Evolutionary conservation across 2,797 vertebrate genomes (phyloP).

Genomic region (Scolopax bukidnonensis): DNA sequence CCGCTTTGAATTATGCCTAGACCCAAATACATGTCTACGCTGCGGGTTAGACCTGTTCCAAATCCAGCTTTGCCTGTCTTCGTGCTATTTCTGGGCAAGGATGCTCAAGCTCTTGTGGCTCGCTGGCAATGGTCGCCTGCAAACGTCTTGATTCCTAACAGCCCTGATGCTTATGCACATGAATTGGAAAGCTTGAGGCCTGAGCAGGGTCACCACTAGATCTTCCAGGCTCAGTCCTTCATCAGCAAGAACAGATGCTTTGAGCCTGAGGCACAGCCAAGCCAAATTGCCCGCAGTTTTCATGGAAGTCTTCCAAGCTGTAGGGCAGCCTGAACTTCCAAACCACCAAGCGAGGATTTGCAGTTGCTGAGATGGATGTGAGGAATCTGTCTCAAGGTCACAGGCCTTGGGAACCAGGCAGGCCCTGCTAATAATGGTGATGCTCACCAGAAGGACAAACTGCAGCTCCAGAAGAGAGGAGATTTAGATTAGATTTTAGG

Average conservation of each 20-base stretch:
- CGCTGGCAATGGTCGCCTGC: not conserved
- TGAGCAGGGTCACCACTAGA: not conserved
- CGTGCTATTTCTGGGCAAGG: not conserved
- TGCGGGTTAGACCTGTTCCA: not conserved
- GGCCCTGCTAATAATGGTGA: not conserved
- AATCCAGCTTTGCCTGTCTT: not conserved
- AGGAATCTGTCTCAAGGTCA: not conserved
- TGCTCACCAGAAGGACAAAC: not conserved
- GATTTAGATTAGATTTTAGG: not conserved
- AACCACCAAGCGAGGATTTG: not conserved
- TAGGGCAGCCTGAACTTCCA: not conserved
- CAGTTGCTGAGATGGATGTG: not conserved
- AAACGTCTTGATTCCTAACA: not conserved
- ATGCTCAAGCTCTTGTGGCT: not conserved
- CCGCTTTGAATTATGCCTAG: not conserved
- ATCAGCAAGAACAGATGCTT: not conserved
- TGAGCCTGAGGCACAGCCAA: not conserved
- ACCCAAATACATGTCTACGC: not conserved
- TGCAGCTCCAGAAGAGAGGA: not conserved
- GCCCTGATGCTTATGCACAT: not conserved
- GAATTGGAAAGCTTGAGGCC: not conserved
- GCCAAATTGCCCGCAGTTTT: not conserved
- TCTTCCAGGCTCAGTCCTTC: not conserved
- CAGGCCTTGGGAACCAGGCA: not conserved
- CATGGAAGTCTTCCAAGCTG: not conserved